Evolutionary conservation across 2,888 invertebrate genomes (phyloP).

Genomic region (Cheilosia variabilis): DNA sequence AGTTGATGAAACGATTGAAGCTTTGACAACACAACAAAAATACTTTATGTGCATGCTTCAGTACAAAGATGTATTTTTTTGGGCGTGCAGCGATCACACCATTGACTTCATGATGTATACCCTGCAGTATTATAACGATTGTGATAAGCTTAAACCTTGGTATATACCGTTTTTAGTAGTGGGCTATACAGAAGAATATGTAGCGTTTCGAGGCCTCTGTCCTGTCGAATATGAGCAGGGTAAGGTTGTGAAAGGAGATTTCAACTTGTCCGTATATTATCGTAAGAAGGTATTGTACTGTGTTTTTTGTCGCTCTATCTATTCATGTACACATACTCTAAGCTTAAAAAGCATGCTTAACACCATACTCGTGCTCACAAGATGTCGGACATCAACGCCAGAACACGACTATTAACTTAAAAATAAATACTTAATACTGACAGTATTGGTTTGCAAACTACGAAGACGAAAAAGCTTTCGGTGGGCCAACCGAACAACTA

Average conservation of each 20-base stretch:
- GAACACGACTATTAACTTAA: too few relatives aligned
- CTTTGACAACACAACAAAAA: conserved; percentile 47
- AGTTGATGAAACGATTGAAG: conserved; percentile 83
- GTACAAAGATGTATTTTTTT: conserved; percentile 85
- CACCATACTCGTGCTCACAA: too few relatives aligned
- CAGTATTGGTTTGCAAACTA: too few relatives aligned
- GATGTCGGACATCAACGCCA: too few relatives aligned
- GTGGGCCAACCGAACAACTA: too few relatives aligned
- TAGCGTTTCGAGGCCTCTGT: conserved; percentile 86
- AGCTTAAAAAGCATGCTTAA: too few relatives aligned
- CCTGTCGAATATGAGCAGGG: conserved; percentile 84
- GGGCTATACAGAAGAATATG: conserved; percentile 82
- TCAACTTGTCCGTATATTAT: conserved; percentile 84
- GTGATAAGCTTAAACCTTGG: conserved; percentile 83
- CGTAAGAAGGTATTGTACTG: conserved; percentile 79
- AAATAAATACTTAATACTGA: too few relatives aligned
- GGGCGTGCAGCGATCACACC: conserved; percentile 86
- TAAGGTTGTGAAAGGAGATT: conserved; percentile 40
- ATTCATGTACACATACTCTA: too few relatives aligned
- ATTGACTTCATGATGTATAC: conserved; percentile 84
- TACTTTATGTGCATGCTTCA: conserved; percentile 85
- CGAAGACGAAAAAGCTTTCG: too few relatives aligned
- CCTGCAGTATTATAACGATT: conserved; percentile 82
- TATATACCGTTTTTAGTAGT: conserved; percentile 84
- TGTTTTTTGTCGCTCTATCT: not conserved